A percentile compares a stretch with the other conserved stretches of the same genome.
Conservation (phyloP, 1,140 invertebrate genomes). For the Calliopsis andreniformis region DNA sequence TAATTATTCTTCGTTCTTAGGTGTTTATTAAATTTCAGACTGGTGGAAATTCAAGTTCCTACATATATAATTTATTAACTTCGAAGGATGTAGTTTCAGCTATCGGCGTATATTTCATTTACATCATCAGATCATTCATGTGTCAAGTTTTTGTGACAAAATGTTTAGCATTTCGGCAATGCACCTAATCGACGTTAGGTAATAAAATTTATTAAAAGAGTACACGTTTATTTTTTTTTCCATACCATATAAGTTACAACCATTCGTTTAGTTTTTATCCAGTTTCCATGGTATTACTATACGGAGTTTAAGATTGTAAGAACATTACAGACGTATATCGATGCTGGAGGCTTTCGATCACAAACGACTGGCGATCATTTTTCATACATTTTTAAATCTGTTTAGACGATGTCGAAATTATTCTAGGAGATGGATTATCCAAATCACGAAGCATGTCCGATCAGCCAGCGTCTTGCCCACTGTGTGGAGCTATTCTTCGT, state of each 20-base stretch:
- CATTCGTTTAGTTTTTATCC: too few relatives aligned
- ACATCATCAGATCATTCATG: not conserved
- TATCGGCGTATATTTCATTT: not conserved
- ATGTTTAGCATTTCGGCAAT: not conserved
- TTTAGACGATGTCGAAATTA: conserved; percentile 53
- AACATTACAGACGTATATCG: not conserved
- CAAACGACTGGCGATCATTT: not conserved
- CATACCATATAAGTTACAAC: too few relatives aligned
- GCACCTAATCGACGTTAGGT: conserved; percentile 3
- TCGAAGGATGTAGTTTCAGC: not conserved
- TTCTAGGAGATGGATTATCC: conserved; percentile 71
- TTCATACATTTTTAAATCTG: conserved; percentile 6
- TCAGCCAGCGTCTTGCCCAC: conserved; percentile 76
- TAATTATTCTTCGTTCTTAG: not conserved
- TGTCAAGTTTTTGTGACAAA: not conserved
- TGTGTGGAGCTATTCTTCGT: conserved; percentile 78
- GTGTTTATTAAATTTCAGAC: not conserved
- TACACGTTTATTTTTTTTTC: conserved; percentile 21
- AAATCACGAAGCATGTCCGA: conserved; percentile 75
- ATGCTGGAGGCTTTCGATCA: not conserved
- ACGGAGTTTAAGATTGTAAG: not conserved
- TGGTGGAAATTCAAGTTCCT: conserved; percentile 14
- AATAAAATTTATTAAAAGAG: not conserved
- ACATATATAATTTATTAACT: not conserved
- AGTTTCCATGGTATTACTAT: too few relatives aligned